These are phyloP conservation scores for Otolemur garnettii DNA, from an alignment of 2,113 vertebrate species.

Conservation along the genomic window DNA sequence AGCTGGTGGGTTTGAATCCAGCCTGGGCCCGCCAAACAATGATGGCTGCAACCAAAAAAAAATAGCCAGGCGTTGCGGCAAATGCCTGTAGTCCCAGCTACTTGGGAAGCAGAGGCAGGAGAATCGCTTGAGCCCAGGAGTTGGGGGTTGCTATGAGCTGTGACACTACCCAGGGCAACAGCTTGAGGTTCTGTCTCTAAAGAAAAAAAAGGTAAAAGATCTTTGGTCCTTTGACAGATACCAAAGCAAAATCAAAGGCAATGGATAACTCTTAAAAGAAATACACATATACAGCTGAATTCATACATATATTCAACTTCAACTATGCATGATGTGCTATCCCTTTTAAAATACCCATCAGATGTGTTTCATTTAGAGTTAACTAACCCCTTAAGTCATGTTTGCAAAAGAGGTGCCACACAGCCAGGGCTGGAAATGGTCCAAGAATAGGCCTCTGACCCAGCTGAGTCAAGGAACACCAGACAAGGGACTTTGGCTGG, in stretches of 20 bases:
- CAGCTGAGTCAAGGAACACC: neutral
- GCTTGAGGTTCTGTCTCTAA: too few species aligned
- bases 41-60: too few species aligned
- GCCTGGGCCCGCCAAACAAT: too few species aligned
- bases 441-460: neutral
- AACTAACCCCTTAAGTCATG: too few species aligned
- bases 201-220: neutral
- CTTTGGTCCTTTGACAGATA: neutral
- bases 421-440: too few species aligned
- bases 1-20: too few species aligned
- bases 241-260: neutral
- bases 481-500: neutral
- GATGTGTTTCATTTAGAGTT: rapidly evolving
- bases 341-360: neutral
- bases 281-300: neutral
- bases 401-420: neutral
- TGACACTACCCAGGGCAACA: too few species aligned
- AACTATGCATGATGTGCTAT: rapidly evolving
- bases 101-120: too few species aligned
- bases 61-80: too few species aligned
- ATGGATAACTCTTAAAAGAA: neutral
- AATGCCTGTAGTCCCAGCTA: too few species aligned
- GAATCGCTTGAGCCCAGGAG: too few species aligned
- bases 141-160: too few species aligned
- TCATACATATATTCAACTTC: neutral